These are phyloP conservation scores for Caenorhabditis sinica DNA, from an alignment of 2,888 invertebrate species.

Conservation along the genomic window DNA sequence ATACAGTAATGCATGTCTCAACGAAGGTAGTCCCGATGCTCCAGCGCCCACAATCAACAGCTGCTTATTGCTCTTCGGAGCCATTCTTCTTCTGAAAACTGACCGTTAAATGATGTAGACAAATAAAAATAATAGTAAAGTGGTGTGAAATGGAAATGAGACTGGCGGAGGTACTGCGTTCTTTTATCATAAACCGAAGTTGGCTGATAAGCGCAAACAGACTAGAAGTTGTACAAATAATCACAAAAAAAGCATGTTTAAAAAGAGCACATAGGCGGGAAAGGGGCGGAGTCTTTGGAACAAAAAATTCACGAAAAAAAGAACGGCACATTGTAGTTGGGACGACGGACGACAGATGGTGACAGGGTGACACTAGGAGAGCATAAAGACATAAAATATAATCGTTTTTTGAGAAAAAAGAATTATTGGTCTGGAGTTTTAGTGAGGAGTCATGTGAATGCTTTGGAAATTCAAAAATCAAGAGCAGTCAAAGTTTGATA, in stretches of 20 bases:
- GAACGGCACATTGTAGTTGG: slow-evolving; percentile 9
- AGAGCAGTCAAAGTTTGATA: neutral
- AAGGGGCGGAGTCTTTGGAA: neutral
- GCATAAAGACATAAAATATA: slow-evolving; percentile 24
- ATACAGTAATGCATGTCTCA: slow-evolving; percentile 77
- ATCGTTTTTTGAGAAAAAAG: slow-evolving; percentile 17
- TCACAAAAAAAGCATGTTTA: slow-evolving; percentile 1
- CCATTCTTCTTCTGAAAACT: neutral
- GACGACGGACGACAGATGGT: no score
- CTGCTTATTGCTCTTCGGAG: slow-evolving; percentile 31
- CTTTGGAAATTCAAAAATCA: neutral
- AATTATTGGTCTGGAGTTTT: neutral
- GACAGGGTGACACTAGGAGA: neutral
- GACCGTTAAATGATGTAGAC: neutral
- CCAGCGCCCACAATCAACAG: slow-evolving; percentile 68
- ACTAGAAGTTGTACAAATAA: slow-evolving; percentile 58
- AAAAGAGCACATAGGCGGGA: slow-evolving; percentile 15
- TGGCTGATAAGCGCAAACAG: slow-evolving; percentile 56
- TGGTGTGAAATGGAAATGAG: slow-evolving; percentile 6
- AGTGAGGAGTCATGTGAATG: neutral
- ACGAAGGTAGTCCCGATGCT: slow-evolving; percentile 68
- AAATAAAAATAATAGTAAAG: slow-evolving; percentile 12
- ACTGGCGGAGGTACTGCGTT: slow-evolving; percentile 46
- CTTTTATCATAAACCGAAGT: slow-evolving; percentile 51
- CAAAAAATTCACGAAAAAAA: neutral